A percentile compares a stretch with the other conserved stretches of the same genome.
Evolutionary conservation across 2,888 invertebrate genomes (phyloP).

Genomic region (Acholoe squamosa): DNA sequence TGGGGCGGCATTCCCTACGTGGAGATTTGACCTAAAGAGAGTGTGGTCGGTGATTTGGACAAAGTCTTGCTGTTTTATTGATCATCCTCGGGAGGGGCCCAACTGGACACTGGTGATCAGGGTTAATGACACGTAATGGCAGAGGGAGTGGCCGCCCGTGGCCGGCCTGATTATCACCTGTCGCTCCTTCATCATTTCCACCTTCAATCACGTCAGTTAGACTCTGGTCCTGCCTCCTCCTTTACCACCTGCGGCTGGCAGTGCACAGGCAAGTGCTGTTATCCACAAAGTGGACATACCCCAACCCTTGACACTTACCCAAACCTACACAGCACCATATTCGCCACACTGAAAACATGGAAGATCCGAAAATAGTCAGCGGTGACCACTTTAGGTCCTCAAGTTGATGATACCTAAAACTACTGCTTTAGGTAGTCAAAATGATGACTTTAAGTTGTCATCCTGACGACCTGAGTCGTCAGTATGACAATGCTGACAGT

Average conservation of each 20-base stretch:
- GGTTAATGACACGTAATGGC: background rate
- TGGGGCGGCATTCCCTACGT: background rate
- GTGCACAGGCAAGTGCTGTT: background rate
- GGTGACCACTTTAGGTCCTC: no score
- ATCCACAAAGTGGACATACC: background rate
- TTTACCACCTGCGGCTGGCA: background rate
- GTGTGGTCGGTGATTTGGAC: slow-evolving; percentile 2
- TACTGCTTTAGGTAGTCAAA: no score
- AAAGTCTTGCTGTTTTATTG: slow-evolving; percentile 19
- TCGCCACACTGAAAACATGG: no score
- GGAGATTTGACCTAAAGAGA: background rate
- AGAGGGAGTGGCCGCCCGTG: background rate
- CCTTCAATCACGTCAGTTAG: background rate
- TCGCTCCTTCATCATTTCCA: slow-evolving; percentile 31
- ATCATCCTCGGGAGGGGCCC: slow-evolving; percentile 2
- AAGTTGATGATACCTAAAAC: no score
- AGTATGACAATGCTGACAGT: no score
- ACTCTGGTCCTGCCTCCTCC: background rate
- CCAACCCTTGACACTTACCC: no score
- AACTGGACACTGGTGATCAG: background rate
- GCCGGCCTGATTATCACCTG: slow-evolving; percentile 21
- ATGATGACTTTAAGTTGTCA: no score
- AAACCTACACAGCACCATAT: no score
- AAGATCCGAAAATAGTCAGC: no score
- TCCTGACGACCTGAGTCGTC: no score